Evolutionary conservation across 2,113 vertebrate species (phyloP), one percentile per base, ranked within the genome.

Genomic region (Odocoileus hemionus): DNA sequence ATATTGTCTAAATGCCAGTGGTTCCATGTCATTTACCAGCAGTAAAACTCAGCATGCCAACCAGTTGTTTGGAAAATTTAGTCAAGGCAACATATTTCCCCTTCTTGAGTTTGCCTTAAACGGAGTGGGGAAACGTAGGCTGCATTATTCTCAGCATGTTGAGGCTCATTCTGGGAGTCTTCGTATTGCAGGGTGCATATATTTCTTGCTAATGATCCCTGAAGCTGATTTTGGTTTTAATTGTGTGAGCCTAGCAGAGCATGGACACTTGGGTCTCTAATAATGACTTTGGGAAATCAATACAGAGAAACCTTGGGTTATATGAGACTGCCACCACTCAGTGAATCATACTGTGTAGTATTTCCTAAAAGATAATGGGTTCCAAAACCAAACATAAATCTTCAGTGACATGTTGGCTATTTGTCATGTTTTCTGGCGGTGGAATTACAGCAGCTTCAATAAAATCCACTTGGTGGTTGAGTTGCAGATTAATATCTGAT

Each of bases 381-480:
- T 98, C 98, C 95, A 98, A 98, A 98, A 98, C 50, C 80, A 97
- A 97, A 55, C 85, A 92, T 97, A 97, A 96, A 97, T 98, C 95
- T 97, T 96, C 86, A 95, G 87, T 90, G 96, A 30, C 86, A 93
- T 76, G 13, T 19, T 95, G 91, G 70, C 86, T 96, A 60, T 98
- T 98, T 98, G 55, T 98, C 95, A 97, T 97, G 94, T 92, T 86
- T 98, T 96, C 96, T 95, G 57, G 96, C 10, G 4, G 28, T 91
- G 50, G 78, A 98, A 97, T 92, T 98, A 97, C 0, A 97, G 50
- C 82, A 98, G 64, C 80, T 98, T 98, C 94, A 98, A 87, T 98
- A 97, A 98, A 98, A 94, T 93, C 86, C 96, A 61, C 96, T 95
- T 45, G 50, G 87, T 94, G 88, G 89, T 94, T 89, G 90, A 67